Base-by-base conservation (phyloP, 2,113 vertebrate species). In the Cepphus grylle region DNA sequence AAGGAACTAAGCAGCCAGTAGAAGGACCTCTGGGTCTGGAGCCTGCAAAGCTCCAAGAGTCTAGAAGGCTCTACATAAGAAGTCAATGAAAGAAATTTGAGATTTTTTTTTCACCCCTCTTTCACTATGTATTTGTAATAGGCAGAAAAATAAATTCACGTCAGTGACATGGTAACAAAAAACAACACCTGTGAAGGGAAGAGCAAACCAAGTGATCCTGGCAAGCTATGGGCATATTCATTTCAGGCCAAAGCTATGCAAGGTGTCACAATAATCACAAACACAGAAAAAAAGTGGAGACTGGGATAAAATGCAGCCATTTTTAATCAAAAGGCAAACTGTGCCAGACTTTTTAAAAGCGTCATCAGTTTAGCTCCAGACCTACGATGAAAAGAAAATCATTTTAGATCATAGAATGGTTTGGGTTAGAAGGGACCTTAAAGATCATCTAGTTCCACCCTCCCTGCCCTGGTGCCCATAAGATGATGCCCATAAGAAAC, bases 251-350 rank as follows among this genome's bases (percentile, higher is more conserved):
- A 67, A 95, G 36, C 43, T 61, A 59, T 49, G 15, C 56, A 92
- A 82, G 52, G 27, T 63, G n/a, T 79, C 70, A 38, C 43, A 88
- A 86, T 40, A 94, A 72, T 52, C 65, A 59, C 20, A 2, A 88
- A 43, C 47, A 43, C 1, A 74, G 59, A 56, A 72, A 92, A 85
- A 63, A 30, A 71, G 52, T 49, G 10, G 43, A 88, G 49, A 91
- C 2, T 79, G 12, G 50, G 20, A 71, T 56, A 90, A 97, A 95
- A 94, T 13, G 73, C 52, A 86, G 58, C 15, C 25, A 71, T 29
- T 92, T 65, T 85, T 72, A 90, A 91, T 79, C 65, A 90, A 87
- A 74, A 89, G 56, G 40, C 34, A 79, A 94, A 72, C 52, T 23
- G 13, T 62, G n/a, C 34, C 47, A 69, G 65, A 78, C 17, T 91